These are phyloP conservation scores for Drosophila meridionalis DNA, from an alignment of 2,888 invertebrate genomes.

Conservation along the genomic window DNA sequence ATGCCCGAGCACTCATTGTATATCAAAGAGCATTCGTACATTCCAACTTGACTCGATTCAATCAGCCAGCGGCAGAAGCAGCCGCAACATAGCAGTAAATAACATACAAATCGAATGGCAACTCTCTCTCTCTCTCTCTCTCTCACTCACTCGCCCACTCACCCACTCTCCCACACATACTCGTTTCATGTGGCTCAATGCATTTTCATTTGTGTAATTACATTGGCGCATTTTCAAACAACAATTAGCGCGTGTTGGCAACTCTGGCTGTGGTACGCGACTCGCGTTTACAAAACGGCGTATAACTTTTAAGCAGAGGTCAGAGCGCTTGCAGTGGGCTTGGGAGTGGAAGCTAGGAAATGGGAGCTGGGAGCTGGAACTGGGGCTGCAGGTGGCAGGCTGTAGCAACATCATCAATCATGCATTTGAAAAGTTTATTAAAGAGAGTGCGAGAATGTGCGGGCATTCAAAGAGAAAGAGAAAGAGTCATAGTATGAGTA, in stretches of 20 bases:
- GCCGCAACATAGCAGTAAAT: constrained; percentile 43
- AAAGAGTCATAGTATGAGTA: constrained; percentile 5
- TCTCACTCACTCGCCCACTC: not conserved
- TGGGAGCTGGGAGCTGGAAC: not conserved
- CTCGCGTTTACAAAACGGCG: constrained; percentile 67
- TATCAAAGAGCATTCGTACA: constrained; percentile 41
- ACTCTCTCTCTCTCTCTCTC: too few relatives aligned
- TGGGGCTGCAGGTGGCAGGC: constrained; percentile 14
- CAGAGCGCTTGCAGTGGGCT: constrained; percentile 3
- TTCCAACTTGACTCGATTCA: constrained; percentile 25
- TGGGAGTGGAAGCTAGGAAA: not conserved
- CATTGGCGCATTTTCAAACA: constrained; percentile 72
- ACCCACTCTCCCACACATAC: not conserved
- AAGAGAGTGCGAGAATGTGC: constrained; percentile 31
- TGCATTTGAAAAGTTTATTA: constrained; percentile 76
- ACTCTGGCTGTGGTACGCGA: constrained; percentile 54
- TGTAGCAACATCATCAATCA: constrained; percentile 73
- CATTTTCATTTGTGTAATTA: constrained; percentile 74
- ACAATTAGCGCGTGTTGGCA: constrained; percentile 70
- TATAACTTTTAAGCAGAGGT: constrained; percentile 56
- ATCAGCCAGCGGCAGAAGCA: constrained; percentile 26
- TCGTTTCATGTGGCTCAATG: constrained; percentile 30
- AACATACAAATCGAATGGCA: constrained; percentile 47
- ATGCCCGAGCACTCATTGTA: not conserved
- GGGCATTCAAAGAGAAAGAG: constrained; percentile 3